phyloP scores from a whole-genome alignment of 2,113 vertebrate genomes.

The Semnopithecus entellus region DNA sequence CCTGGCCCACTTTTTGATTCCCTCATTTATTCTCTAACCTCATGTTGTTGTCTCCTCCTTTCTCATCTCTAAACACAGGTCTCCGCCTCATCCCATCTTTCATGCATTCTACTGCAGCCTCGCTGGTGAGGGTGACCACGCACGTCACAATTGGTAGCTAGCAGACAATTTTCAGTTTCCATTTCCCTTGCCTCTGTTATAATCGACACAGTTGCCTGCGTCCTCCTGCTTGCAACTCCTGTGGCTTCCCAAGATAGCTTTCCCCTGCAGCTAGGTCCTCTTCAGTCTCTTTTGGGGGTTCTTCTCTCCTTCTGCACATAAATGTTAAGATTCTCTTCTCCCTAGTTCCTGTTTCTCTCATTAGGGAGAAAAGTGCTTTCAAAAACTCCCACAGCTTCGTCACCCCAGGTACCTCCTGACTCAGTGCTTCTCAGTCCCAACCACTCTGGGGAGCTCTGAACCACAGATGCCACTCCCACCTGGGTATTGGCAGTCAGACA shows the following conservation, averaged over 20 bases:
- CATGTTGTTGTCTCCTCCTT: neutral
- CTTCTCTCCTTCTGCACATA: neutral
- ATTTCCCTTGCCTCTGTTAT: neutral
- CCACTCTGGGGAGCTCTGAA: neutral
- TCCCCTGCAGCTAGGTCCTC: neutral
- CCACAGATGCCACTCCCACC: neutral
- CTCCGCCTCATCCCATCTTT: neutral
- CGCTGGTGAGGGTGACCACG: neutral
- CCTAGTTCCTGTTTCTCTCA: neutral
- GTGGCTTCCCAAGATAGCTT: no score
- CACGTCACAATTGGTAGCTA: accelerated
- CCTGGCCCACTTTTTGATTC: neutral
- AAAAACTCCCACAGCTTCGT: neutral
- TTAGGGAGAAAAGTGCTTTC: neutral
- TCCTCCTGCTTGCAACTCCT: neutral
- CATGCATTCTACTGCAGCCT: neutral
- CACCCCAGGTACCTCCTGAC: neutral
- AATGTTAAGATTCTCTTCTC: neutral
- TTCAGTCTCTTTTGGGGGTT: neutral
- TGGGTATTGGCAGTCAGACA: no score
- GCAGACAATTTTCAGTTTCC: neutral
- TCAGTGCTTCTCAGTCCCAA: neutral
- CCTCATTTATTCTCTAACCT: neutral
- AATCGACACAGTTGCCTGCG: accelerated
- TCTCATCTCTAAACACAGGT: neutral